Percentiles rank a stretch among this genome's conserved stretches.
phyloP scores from a whole-genome alignment of 2,888 invertebrate species.

The Orthosia cruda region DNA sequence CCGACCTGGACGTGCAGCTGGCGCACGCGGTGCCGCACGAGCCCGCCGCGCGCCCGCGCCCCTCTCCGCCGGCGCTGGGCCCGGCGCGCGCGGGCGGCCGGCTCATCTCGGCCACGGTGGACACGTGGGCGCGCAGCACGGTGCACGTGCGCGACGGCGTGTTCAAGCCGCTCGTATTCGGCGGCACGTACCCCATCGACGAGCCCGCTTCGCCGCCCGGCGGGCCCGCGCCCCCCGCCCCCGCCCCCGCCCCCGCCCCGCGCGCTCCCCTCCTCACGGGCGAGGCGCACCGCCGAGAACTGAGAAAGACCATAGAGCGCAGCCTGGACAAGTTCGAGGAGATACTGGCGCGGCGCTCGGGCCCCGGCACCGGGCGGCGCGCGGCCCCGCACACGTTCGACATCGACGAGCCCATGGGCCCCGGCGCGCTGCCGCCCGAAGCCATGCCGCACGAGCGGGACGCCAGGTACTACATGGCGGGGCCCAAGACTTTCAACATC shows the following conservation, averaged over 20 bases:
- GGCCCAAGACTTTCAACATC: constrained; percentile 91
- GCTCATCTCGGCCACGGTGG: constrained; percentile 93
- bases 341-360: constrained; percentile 77
- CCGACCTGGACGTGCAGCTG: constrained; percentile 79
- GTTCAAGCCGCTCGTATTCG: constrained; percentile 94
- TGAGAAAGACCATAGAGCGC: constrained; percentile 86
- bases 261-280: constrained; percentile 47
- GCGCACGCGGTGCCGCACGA: constrained; percentile 63
- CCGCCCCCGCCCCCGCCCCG: constrained; percentile 33
- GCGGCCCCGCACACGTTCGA: constrained; percentile 70
- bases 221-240: constrained; percentile 24
- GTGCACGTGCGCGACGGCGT: constrained; percentile 70
- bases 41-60: constrained; percentile 22
- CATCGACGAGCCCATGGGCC: constrained; percentile 68
- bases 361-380: constrained; percentile 25
- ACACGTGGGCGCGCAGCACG: constrained; percentile 92
- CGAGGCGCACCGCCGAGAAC: constrained; percentile 71
- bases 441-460: constrained; percentile 62
- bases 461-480: constrained; percentile 82
- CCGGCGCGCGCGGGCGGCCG: constrained; percentile 80
- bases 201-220: constrained; percentile 89
- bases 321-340: constrained; percentile 88
- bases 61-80: constrained; percentile 38
- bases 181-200: constrained; percentile 97
- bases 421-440: constrained; percentile 45